Evolutionary conservation across 2,888 invertebrate genomes (phyloP), one percentile per base, ranked within the genome.

Genomic region (Microdon myrmicae): DNA sequence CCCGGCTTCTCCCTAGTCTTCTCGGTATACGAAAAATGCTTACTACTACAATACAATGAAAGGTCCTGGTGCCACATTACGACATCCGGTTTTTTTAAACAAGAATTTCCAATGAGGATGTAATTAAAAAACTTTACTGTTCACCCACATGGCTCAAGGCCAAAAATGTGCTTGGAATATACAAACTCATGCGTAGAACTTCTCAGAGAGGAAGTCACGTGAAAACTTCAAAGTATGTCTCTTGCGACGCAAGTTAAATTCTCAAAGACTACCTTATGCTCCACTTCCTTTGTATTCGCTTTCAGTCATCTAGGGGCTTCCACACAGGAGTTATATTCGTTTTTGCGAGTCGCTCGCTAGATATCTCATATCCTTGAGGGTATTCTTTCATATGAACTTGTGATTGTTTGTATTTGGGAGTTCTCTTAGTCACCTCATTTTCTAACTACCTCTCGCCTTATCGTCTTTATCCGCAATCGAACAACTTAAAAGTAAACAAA

Each of bases 401-500:
- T 45, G 13, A 23, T 23, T 34, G 13, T 39, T 23, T 17, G 7
- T 19, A 34, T 12, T 39, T 39, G 14, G 28, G 28, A 43, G 13
- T 41, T 14, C 8, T 28, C 9, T 16, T 9, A 16, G 38, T 14
- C 26, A 10, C 19, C 25, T 10, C 16, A 9, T 16, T n/a, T n/a
- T n/a, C 10, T 31, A 23, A 22, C 13, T 14, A 26, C 7, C 13
- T 26, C 26, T 29, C 25, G 3, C 35, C 35, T 48, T 61, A 56
- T 56, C 56, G 39, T 56, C 51, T 49, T 45, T 56, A 64, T 64
- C 56, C 56, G 49, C 61, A 64, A 64, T 64, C 56, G 61, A 45
- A 56, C 44, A 64, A 64, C 56, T 56, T 64, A 51, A 56, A 64
- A 56, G 61, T 64, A 64, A 64, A 56, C 61, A 64, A 64, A 64